Evolutionary conservation across 1,140 invertebrate species (phyloP).

Genomic region (Pseudomyrmex cubaensis): DNA sequence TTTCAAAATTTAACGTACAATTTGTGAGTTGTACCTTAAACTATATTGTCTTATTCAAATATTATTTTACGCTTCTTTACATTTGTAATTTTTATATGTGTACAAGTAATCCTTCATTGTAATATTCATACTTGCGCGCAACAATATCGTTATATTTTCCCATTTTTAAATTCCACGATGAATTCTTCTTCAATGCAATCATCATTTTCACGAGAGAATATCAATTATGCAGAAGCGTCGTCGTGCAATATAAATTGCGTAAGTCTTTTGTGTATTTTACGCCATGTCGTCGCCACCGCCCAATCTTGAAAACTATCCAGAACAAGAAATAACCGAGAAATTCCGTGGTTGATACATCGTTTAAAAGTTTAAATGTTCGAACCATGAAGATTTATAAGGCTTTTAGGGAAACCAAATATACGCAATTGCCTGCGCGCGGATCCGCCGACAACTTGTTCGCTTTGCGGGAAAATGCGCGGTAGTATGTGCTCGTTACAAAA

Average conservation of each 20-base stretch:
- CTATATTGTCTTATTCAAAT: too few relatives aligned
- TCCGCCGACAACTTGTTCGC: constrained; percentile 33
- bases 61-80: too few relatives aligned
- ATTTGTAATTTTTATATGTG: too few relatives aligned
- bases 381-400: neutral
- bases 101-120: neutral
- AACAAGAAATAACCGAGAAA: neutral
- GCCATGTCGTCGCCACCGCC: neutral
- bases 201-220: neutral
- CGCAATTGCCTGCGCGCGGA: constrained; percentile 2
- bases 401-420: neutral
- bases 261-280: neutral
- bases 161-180: constrained; percentile 32
- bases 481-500: constrained; percentile 63
- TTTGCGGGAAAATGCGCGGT: neutral
- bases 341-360: neutral
- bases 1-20: too few relatives aligned
- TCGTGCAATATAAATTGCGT: neutral
- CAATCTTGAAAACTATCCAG: neutral
- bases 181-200: constrained; percentile 23
- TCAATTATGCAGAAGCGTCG: neutral
- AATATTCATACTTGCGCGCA: neutral
- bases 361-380: constrained; percentile 3
- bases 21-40: too few relatives aligned
- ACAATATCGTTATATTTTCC: neutral